A percentile compares a stretch with the other conserved stretches of the same genome.
Evolutionary conservation across 2,888 invertebrate species (phyloP).

Genomic region (Napeogenes inachia): DNA sequence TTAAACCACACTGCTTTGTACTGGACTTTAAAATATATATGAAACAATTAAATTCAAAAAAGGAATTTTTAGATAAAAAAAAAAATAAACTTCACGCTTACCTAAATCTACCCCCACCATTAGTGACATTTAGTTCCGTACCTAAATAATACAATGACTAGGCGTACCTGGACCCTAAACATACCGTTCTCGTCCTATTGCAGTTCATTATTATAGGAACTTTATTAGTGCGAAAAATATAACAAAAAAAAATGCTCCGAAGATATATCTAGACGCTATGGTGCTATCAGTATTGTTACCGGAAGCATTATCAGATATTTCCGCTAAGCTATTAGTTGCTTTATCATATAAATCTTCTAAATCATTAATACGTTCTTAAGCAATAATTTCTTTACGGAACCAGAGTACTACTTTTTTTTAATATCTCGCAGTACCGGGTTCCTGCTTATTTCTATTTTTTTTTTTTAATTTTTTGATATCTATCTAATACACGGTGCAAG

Average conservation of each 20-base stretch:
- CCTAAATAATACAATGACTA: slow-evolving; percentile 65
- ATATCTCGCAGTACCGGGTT: slow-evolving; percentile 8
- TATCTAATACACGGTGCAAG: slow-evolving; percentile 71
- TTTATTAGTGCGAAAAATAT: slow-evolving; percentile 64
- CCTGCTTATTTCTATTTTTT: slow-evolving; percentile 23
- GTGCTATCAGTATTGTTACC: slow-evolving; percentile 44
- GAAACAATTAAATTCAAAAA: background rate
- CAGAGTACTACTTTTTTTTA: slow-evolving; percentile 20
- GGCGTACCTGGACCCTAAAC: slow-evolving; percentile 70
- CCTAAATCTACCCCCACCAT: slow-evolving; percentile 50
- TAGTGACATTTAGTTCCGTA: slow-evolving; percentile 55
- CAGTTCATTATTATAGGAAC: slow-evolving; percentile 61
- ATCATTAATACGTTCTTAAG: slow-evolving; percentile 65
- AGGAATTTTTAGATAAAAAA: slow-evolving; percentile 37
- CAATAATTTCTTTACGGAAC: slow-evolving; percentile 46
- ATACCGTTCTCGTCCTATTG: slow-evolving; percentile 41
- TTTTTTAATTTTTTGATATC: slow-evolving; percentile 58
- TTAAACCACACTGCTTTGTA: slow-evolving; percentile 2
- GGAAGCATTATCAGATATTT: slow-evolving; percentile 59
- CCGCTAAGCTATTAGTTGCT: slow-evolving; percentile 57
- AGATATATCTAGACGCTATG: slow-evolving; percentile 38
- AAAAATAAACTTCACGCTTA: slow-evolving; percentile 36
- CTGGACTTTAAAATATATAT: slow-evolving; percentile 4
- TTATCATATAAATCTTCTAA: slow-evolving; percentile 48
- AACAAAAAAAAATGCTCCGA: background rate